Conservation (phyloP, 2,888 invertebrate species). For the Cheilosia variabilis region DNA sequence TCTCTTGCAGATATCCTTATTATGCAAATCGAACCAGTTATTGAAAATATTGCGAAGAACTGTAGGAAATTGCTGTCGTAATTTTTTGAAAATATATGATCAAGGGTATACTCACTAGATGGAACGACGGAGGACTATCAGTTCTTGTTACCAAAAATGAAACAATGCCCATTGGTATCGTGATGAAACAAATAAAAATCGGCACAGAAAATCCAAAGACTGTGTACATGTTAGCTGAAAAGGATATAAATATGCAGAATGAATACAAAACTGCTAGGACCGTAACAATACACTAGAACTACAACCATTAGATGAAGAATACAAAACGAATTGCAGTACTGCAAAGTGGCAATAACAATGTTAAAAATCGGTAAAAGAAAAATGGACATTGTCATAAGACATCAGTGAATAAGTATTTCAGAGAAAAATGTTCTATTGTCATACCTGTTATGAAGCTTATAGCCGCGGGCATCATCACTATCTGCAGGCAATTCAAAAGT, state of each 20-base stretch:
- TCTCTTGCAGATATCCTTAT: constrained; percentile 87
- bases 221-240: background rate
- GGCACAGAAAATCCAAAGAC: constrained; percentile 15
- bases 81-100: constrained; percentile 5
- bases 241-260: background rate
- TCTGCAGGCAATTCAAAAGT: constrained; percentile 85
- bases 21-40: constrained; percentile 84
- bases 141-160: constrained; percentile 76
- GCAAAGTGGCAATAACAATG: no score
- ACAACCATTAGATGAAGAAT: no score
- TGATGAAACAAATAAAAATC: constrained; percentile 43
- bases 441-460: constrained; percentile 43
- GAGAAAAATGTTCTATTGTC: no score
- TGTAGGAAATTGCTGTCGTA: constrained; percentile 40
- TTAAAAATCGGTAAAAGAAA: no score
- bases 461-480: constrained; percentile 83
- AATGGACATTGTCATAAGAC: no score
- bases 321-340: no score
- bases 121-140: constrained; percentile 77
- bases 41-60: constrained; percentile 76
- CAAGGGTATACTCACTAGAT: constrained; percentile 75
- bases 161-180: constrained; percentile 66
- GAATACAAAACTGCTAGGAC: background rate
- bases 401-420: no score
- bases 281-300: no score